Conservation (phyloP, 1,140 invertebrate species). For the Gonioctena quinquepunctata region DNA sequence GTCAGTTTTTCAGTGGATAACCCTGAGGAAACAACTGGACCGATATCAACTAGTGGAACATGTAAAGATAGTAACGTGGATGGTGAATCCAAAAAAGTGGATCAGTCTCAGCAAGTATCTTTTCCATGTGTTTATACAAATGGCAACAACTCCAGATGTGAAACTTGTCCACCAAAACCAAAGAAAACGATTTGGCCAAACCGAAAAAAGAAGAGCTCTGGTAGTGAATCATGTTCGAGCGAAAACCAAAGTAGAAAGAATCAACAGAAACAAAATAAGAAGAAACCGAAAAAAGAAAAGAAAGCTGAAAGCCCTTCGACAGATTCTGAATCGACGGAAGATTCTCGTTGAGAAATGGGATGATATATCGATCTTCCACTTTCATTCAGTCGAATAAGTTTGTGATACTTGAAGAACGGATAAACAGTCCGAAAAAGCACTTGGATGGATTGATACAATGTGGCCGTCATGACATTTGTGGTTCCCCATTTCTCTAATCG, state of each 20-base stretch:
- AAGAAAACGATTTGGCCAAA: neutral
- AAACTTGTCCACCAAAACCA: neutral
- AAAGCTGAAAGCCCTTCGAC: no score
- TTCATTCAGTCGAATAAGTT: no score
- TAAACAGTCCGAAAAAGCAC: no score
- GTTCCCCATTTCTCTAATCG: no score
- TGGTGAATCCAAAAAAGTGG: neutral
- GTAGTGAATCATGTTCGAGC: neutral
- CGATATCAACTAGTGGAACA: neutral
- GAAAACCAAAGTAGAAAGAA: no score
- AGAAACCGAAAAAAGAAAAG: neutral
- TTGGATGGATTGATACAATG: no score
- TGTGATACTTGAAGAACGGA: no score
- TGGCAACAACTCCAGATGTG: neutral
- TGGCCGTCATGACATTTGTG: no score
- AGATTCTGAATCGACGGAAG: no score
- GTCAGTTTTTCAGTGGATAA: constrained; percentile 11
- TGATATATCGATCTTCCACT: no score
- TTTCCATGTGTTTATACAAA: neutral
- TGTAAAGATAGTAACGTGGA: neutral
- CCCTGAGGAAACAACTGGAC: neutral
- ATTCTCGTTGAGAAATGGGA: no score
- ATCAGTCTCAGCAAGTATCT: neutral
- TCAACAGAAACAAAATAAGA: neutral
- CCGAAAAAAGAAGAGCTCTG: neutral